Evolutionary conservation across 1,140 invertebrate species (phyloP).

Genomic region (Drosophila simulans): DNA sequence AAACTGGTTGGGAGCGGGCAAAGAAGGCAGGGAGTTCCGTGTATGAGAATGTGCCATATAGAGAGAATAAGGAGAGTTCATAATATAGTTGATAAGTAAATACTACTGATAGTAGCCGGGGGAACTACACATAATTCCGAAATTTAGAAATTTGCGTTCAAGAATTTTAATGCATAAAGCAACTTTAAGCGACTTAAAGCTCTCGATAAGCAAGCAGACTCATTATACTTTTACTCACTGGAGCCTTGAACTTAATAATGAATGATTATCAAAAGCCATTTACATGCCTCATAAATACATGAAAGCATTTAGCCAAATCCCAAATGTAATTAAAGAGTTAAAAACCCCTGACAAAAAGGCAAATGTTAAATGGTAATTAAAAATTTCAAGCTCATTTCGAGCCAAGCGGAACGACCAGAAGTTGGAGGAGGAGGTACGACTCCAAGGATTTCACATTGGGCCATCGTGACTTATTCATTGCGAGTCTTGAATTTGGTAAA

Average conservation of each 20-base stretch:
- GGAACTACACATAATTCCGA: not conserved
- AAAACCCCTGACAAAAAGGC: constrained; percentile 30
- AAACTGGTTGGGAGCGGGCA: not conserved
- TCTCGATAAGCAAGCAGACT: no score
- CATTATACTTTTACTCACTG: no score
- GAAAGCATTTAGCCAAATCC: constrained; percentile 42
- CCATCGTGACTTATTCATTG: constrained; percentile 37
- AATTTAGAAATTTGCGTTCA: not conserved
- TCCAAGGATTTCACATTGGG: constrained; percentile 40
- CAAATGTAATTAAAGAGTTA: constrained; percentile 55
- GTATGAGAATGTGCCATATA: constrained; percentile 6
- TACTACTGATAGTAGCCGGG: not conserved
- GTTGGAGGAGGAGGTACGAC: constrained; percentile 5
- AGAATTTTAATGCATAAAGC: not conserved
- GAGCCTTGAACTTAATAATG: constrained; percentile 36
- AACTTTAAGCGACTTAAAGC: not conserved
- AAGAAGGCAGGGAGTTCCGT: not conserved
- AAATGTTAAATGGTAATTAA: constrained; percentile 57
- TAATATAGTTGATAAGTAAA: constrained; percentile 1
- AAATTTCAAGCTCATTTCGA: constrained; percentile 52
- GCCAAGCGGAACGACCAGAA: constrained; percentile 18
- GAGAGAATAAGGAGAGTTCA: constrained; percentile 6
- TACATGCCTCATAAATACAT: constrained; percentile 45
- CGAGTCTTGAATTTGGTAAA: not conserved
- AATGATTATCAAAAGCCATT: constrained; percentile 47